Conservation (phyloP, 2,888 invertebrate genomes). For the Harpalus rubripes region DNA sequence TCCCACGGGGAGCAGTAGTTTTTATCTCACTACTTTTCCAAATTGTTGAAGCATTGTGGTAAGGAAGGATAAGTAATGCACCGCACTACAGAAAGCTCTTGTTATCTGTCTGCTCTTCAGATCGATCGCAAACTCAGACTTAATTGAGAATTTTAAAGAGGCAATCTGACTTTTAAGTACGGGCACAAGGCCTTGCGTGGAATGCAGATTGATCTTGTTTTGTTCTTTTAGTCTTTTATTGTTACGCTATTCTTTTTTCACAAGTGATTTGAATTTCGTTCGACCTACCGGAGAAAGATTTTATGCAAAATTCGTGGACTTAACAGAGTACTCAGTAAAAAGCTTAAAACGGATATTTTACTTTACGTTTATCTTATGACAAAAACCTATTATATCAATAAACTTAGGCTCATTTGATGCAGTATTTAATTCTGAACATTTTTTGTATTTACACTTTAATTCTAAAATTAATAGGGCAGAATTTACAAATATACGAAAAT, state of each 20-base stretch:
- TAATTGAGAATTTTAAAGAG: slow-evolving; percentile 46
- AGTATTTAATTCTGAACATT: no score
- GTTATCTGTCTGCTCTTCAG: slow-evolving; percentile 15
- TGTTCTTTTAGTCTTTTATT: slow-evolving; percentile 30
- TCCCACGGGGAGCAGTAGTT: slow-evolving; percentile 27
- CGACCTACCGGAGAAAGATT: not conserved
- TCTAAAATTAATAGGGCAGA: no score
- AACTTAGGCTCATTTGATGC: no score
- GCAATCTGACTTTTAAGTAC: slow-evolving; percentile 19
- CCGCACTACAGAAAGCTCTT: slow-evolving; percentile 1
- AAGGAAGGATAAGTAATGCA: slow-evolving; percentile 5
- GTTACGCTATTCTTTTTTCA: slow-evolving; percentile 19
- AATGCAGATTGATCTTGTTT: slow-evolving; percentile 42
- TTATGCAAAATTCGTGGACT: no score
- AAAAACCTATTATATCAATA: no score
- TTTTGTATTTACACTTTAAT: no score
- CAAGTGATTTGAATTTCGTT: slow-evolving; percentile 9
- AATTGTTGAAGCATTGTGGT: slow-evolving; percentile 30
- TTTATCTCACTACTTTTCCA: slow-evolving; percentile 52
- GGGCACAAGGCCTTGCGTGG: slow-evolving; percentile 1
- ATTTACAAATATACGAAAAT: no score
- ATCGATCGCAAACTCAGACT: not conserved
- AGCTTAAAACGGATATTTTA: no score
- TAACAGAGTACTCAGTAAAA: no score
- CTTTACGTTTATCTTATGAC: no score